These are phyloP conservation scores for Amiota mariae DNA, from an alignment of 2,888 invertebrate genomes.

Conservation along the genomic window DNA sequence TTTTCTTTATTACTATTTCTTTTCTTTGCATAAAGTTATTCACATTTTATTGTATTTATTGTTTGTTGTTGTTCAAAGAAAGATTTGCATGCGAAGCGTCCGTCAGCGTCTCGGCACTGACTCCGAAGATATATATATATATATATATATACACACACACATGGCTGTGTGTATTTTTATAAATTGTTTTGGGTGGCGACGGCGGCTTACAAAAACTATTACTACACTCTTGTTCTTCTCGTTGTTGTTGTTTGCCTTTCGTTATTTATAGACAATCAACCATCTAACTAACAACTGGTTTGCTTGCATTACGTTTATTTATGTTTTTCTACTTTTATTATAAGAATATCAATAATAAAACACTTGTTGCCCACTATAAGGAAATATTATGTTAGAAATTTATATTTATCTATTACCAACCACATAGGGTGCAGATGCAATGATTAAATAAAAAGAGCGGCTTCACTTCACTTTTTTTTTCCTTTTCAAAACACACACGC, in stretches of 20 bases:
- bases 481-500: not conserved
- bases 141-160: not conserved
- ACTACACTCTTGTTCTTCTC: not conserved
- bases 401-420: not conserved
- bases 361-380: slow-evolving; percentile 17
- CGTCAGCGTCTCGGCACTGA: not conserved
- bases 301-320: too few relatives aligned
- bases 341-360: not conserved
- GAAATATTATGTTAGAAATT: not conserved
- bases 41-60: slow-evolving; percentile 7
- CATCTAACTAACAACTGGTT: too few relatives aligned
- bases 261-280: slow-evolving; percentile 7
- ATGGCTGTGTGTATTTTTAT: too few relatives aligned
- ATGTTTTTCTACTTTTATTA: slow-evolving; percentile 8
- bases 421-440: slow-evolving; percentile 6
- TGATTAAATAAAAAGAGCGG: too few relatives aligned
- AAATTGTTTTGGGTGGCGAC: slow-evolving; percentile 3
- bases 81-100: not conserved
- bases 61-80: not conserved
- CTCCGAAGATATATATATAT: not conserved
- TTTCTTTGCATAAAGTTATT: slow-evolving; percentile 18
- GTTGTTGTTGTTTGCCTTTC: slow-evolving; percentile 1
- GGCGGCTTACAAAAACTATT: not conserved
- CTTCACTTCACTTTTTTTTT: not conserved
- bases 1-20: not conserved